These are phyloP conservation scores for Musca vetustissima DNA, from an alignment of 1,140 invertebrate genomes.

Conservation along the genomic window DNA sequence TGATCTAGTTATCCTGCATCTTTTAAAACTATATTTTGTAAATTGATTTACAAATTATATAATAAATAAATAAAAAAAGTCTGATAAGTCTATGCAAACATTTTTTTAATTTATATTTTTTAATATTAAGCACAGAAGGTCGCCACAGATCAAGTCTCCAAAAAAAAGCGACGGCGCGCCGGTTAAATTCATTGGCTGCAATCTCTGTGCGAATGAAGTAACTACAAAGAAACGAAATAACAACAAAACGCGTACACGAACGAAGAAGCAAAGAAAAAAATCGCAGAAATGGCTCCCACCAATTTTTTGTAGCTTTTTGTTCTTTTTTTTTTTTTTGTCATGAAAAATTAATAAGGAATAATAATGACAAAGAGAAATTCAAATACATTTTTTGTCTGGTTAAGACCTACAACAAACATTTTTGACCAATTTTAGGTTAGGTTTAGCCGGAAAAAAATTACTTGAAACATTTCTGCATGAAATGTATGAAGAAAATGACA, in stretches of 20 bases:
- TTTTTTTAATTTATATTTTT: no score
- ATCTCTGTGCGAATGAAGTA: no score
- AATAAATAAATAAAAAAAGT: no score
- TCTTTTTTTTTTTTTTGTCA: background rate
- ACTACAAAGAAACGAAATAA: no score
- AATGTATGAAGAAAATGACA: slow-evolving; percentile 7
- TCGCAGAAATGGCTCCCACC: background rate
- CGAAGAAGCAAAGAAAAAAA: background rate
- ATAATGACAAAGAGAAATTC: background rate
- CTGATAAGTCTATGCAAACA: no score
- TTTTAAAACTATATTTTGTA: no score
- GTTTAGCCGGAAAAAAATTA: slow-evolving; percentile 17
- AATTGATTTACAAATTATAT: no score
- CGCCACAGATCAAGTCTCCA: no score
- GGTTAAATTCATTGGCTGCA: no score
- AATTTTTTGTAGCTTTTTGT: slow-evolving; percentile 10
- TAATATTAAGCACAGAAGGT: no score
- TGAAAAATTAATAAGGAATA: background rate
- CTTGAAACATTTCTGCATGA: background rate
- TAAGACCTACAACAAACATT: slow-evolving; percentile 4
- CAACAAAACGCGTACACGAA: background rate
- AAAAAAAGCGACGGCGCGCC: no score
- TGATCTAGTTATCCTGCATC: no score
- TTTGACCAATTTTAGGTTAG: slow-evolving; percentile 1
- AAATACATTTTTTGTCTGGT: background rate